Conservation (phyloP, 2,888 invertebrate genomes). For the Plutella xylostella region DNA sequence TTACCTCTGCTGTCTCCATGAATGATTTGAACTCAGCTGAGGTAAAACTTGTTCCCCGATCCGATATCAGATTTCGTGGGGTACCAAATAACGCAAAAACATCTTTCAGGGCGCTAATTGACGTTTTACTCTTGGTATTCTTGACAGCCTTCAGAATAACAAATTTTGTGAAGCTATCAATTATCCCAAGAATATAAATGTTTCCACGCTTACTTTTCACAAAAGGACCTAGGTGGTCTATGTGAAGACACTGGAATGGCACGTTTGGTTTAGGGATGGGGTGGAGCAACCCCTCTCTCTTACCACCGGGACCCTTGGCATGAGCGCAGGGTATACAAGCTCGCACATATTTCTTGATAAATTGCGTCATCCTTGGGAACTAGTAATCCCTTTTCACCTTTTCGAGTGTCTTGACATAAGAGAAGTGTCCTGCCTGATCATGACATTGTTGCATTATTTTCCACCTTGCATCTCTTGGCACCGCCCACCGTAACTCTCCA, state of each 20-base stretch:
- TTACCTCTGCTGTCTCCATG: constrained; percentile 5
- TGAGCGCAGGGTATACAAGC: constrained; percentile 10
- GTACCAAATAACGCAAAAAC: constrained; percentile 11
- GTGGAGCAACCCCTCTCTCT: constrained; percentile 7
- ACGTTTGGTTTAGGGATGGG: constrained; percentile 7
- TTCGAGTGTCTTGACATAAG: constrained; percentile 17
- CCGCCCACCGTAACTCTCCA: neutral
- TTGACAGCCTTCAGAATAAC: constrained; percentile 8
- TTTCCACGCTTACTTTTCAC: constrained; percentile 10
- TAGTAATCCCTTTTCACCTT: neutral
- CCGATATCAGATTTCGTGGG: constrained; percentile 12
- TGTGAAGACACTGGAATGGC: constrained; percentile 11
- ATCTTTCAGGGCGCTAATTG: constrained; percentile 9
- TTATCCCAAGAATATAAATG: constrained; percentile 11
- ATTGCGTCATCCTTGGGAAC: constrained; percentile 11
- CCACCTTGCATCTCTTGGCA: neutral
- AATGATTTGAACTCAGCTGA: constrained; percentile 15
- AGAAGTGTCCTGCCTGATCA: constrained; percentile 22
- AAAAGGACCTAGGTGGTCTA: constrained; percentile 16
- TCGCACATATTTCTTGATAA: constrained; percentile 11
- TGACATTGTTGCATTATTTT: constrained; percentile 8
- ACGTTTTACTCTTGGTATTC: constrained; percentile 9
- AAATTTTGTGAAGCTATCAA: constrained; percentile 15
- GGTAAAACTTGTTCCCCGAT: constrained; percentile 15
- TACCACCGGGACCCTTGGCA: constrained; percentile 7